A percentile compares a stretch with the other conserved stretches of the same genome.
Conservation (phyloP, 2,888 invertebrate species). For the Calliphora vomitoria region DNA sequence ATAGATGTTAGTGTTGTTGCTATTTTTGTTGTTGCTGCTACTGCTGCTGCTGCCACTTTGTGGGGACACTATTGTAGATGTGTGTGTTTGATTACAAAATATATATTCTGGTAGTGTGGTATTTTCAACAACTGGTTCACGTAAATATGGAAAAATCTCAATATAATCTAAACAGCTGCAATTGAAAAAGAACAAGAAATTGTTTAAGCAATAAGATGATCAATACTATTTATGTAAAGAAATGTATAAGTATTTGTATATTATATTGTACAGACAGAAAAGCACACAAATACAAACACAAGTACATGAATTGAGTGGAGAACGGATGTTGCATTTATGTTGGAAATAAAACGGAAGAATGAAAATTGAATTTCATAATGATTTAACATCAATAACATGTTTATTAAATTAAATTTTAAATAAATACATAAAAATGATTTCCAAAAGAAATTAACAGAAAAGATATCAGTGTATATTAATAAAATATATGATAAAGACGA, state of each 20-base stretch:
- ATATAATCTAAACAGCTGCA: conserved; percentile 84
- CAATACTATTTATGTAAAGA: not conserved
- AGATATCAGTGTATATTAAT: not conserved
- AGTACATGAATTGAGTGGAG: conserved; percentile 1
- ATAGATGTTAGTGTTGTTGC: conserved; percentile 16
- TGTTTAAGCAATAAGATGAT: conserved; percentile 29
- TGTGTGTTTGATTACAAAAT: conserved; percentile 81
- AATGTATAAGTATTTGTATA: not conserved
- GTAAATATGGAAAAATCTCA: conserved; percentile 84
- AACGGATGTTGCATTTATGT: conserved; percentile 54
- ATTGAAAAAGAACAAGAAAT: conserved; percentile 62
- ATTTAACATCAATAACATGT: conserved; percentile 47
- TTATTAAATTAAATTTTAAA: conserved; percentile 51
- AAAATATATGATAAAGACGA: too few relatives aligned
- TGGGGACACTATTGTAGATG: conserved; percentile 53
- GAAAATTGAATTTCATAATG: conserved; percentile 45
- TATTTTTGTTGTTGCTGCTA: conserved; percentile 35
- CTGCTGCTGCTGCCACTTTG: conserved; percentile 64
- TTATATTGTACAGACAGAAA: not conserved
- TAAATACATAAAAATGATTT: conserved; percentile 40
- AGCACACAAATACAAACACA: conserved; percentile 21
- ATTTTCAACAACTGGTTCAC: conserved; percentile 84
- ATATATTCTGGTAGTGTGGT: conserved; percentile 81
- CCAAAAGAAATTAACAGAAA: conserved; percentile 37
- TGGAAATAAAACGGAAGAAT: conserved; percentile 58